These are phyloP conservation scores for Desmodus rotundus DNA, from an alignment of 2,113 vertebrate genomes.

Conservation along the genomic window DNA sequence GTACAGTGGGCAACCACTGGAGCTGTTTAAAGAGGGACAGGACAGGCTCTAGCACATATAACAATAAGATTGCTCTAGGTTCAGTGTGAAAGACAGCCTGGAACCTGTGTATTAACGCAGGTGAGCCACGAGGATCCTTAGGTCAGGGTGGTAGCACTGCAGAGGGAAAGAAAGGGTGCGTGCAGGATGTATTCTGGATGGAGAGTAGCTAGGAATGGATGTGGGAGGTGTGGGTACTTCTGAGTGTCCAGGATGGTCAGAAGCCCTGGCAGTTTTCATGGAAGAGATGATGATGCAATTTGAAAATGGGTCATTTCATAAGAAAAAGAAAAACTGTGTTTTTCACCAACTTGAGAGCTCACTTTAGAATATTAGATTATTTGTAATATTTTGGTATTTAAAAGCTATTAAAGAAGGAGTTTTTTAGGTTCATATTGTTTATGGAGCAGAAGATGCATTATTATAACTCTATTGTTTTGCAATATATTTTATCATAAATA, in stretches of 20 bases:
- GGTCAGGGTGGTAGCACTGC: not conserved
- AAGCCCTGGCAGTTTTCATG: not conserved
- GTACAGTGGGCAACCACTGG: too few species aligned
- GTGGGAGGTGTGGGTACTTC: not conserved
- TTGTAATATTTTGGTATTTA: conserved; percentile 3
- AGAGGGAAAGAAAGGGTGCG: not conserved
- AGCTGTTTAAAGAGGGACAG: not conserved
- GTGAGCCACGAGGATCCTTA: not conserved
- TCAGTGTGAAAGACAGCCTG: not conserved
- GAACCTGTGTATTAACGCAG: not conserved
- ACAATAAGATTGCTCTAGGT: not conserved
- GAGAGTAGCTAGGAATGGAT: not conserved
- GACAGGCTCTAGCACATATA: not conserved
- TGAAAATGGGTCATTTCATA: not conserved
- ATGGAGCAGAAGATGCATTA: not conserved
- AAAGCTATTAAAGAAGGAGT: not conserved
- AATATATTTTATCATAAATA: not conserved
- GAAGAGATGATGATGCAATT: not conserved
- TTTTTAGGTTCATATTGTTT: not conserved
- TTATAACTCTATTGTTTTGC: not conserved
- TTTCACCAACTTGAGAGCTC: not conserved
- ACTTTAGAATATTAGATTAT: not conserved
- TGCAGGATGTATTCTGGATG: not conserved
- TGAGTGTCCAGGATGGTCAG: not conserved
- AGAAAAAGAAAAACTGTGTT: not conserved